Base-by-base conservation (phyloP, 2,888 invertebrate species). In the Palloptera scutellata region DNA sequence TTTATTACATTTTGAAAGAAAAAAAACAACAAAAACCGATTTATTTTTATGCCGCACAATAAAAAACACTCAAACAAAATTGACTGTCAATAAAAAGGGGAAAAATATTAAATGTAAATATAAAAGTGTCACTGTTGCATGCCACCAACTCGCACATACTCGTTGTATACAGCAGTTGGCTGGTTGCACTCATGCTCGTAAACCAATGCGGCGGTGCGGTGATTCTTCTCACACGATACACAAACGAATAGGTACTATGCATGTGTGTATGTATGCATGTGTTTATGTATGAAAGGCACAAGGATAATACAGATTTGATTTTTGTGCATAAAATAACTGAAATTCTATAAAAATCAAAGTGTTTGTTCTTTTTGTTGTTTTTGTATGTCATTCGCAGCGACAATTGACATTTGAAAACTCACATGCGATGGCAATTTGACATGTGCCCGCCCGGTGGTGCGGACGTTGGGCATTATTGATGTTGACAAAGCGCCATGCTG, bases 31-130 rank as follows among this genome's bases (percentile, higher is more conserved):
- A 43, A 40, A 19, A 62, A 62, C 43, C 43, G 62, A 58, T 55
- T 64, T 67, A 70, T 70, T 69, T 70, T 64, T 52, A 19, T 58
- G 40, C 42, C 51, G 51, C 69, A 73, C 75, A 74, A 78, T 69
- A 76, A 65, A 74, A 65, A 66, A 72, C 52, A 30, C 30, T 30
- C 30, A 30, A 30, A 19, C 19, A 12, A 58, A 59, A 67, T 62
- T 52, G 61, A 52, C 19, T 61, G 61, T 12, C 13, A 48, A 20
- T 57, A 51, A 58, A 58, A 62, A 67, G 43, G 42, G 30, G 43
- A 51, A 17, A 43, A 41, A 52, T 11, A 51, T 51, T 51, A 57
- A 57, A 48, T 42, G 62, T 67, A 67, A 67, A 62, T 62, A 62
- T 62, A 67, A 67, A 66, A 48, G 60, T 54, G 55, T 52, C 53